These are phyloP conservation scores for Palythoa grandiflora DNA, from an alignment of 92 coral and sea anemone species.

Conservation along the genomic window DNA sequence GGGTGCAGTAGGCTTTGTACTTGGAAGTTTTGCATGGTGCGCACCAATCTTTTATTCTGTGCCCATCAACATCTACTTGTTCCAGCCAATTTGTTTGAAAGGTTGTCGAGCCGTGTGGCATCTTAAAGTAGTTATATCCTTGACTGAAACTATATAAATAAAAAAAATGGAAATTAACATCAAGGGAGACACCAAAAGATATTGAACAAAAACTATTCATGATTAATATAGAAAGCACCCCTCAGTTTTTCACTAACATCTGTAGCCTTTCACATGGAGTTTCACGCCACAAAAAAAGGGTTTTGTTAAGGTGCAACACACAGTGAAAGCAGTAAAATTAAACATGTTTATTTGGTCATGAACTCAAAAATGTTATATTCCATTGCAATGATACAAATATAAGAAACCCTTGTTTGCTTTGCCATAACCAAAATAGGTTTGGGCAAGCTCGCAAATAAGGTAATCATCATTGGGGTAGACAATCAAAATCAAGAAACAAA, in stretches of 20 bases:
- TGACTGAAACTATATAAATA: neutral
- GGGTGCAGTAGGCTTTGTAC: neutral
- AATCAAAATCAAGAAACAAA: neutral
- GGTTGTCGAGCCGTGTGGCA: neutral
- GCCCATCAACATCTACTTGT: neutral
- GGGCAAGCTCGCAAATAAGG: neutral
- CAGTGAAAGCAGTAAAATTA: constrained; percentile 3
- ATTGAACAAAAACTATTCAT: constrained; percentile 4
- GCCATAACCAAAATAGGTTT: neutral
- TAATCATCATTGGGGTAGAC: neutral
- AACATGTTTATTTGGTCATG: constrained; percentile 7
- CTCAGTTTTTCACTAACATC: neutral
- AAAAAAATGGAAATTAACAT: neutral
- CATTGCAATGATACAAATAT: constrained; percentile 2
- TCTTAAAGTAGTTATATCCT: neutral
- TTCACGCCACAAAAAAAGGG: constrained; percentile 2
- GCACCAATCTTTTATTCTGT: neutral
- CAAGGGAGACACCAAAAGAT: constrained; percentile 3
- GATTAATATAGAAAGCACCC: neutral
- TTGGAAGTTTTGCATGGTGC: constrained; percentile 10
- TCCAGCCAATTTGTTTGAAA: neutral
- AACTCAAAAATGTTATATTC: neutral
- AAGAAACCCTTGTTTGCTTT: neutral
- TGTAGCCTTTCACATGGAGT: neutral
- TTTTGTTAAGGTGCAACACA: constrained; percentile 4